Conservation (phyloP, 2,888 invertebrate genomes). For the Oegoconia quadripuncta region DNA sequence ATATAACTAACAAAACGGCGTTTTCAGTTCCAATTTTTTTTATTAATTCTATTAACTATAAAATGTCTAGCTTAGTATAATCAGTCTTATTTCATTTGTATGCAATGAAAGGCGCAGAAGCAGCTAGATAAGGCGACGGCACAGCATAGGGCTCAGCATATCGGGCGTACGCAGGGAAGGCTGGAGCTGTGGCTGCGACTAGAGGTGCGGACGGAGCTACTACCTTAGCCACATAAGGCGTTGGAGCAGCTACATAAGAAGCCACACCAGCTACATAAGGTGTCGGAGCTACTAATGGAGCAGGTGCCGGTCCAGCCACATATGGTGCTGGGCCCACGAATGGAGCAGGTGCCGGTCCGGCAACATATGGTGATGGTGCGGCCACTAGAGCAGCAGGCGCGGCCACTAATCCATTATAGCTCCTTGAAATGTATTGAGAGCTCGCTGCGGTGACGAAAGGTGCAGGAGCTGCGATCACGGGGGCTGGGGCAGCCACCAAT, state of each 20-base stretch:
- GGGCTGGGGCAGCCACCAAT: slow-evolving; percentile 43
- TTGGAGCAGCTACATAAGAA: slow-evolving; percentile 31
- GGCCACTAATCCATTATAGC: slow-evolving; percentile 74
- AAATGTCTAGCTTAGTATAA: too few relatives aligned
- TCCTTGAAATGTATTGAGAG: slow-evolving; percentile 81
- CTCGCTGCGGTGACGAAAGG: slow-evolving; percentile 82
- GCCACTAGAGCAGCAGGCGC: slow-evolving; percentile 63
- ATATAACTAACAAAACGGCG: too few relatives aligned
- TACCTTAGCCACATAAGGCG: slow-evolving; percentile 13
- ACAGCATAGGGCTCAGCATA: slow-evolving; percentile 30
- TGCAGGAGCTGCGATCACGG: slow-evolving; percentile 39
- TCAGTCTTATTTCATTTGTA: slow-evolving; percentile 54
- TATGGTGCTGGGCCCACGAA: slow-evolving; percentile 40
- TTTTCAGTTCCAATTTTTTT: too few relatives aligned
- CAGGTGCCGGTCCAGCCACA: slow-evolving; percentile 39
- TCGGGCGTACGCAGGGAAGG: slow-evolving; percentile 32
- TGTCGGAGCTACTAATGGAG: slow-evolving; percentile 32
- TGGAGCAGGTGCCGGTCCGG: slow-evolving; percentile 33
- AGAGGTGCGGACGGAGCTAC: slow-evolving; percentile 25
- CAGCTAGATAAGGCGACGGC: slow-evolving; percentile 42
- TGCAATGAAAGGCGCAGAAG: slow-evolving; percentile 54
- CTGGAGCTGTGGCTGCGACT: slow-evolving; percentile 26
- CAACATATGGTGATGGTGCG: slow-evolving; percentile 42
- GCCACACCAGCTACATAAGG: slow-evolving; percentile 29
- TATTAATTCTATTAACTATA: too few relatives aligned